Base-by-base conservation (phyloP, 2,113 vertebrate genomes). In the Rhagologus leucostigma region DNA sequence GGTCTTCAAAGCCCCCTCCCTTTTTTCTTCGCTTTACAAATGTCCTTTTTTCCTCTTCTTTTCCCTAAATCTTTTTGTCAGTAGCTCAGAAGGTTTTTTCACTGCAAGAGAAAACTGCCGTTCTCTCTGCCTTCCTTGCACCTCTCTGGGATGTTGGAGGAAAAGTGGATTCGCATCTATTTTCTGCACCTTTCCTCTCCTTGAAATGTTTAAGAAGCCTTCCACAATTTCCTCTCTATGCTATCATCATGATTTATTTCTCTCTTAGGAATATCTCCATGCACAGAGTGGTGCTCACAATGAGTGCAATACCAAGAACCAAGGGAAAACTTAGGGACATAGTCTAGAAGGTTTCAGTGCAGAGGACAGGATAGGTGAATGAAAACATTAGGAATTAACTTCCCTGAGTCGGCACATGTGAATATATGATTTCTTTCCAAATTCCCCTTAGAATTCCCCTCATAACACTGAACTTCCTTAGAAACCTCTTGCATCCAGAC, bases 41-140 rank as follows among this genome's bases (percentile, higher is more conserved):
- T 47, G 30, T 64, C 69, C 44, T 78, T 94, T 97, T 47, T 27
- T 3, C 11, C 56, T 91, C 15, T 22, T 55, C 41, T 82, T 80
- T 63, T 87, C 89, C 87, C 89, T 92, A 68, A 93, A 87, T 81
- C 67, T 90, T 22, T 76, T 93, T 92, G 84, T 76, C 87, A 70
- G 32, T 60, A 53, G 33, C 89, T 96, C 52, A 55, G 76, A 88
- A 81, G 59, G n/a, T 3, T 76, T 60, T 87, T 86, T 64, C 50
- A 83, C 33, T 57, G 69, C 42, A 24, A 84, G 59, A 84, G 56
- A 47, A 92, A 78, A 13, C 26, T 29, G 52, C 37, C 0, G 0
- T 79, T 91, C 71, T 42, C 8, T 50, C 73, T 90, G 87, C 53
- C 70, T 83, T 75, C 57, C 53, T 87, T 73, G 71, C 56, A 39